phyloP scores from a whole-genome alignment of 2,797 vertebrate species.

The Todus mexicanus region DNA sequence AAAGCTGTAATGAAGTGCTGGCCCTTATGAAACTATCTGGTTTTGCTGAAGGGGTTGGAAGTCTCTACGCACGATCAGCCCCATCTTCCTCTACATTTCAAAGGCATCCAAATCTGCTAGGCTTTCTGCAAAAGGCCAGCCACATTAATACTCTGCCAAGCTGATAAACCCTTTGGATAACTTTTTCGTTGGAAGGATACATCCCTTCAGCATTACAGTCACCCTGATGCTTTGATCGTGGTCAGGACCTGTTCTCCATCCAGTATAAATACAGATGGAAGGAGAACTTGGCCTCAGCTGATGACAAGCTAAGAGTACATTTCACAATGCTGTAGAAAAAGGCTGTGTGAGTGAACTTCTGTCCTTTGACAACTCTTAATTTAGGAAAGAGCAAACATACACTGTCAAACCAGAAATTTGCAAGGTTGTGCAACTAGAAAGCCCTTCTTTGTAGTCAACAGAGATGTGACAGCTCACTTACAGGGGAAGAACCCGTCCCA shows the following conservation, averaged over 20 bases:
- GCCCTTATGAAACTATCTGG: neutral
- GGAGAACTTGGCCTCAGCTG: neutral
- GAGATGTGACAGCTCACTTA: neutral
- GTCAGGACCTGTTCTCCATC: neutral
- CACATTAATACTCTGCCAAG: neutral
- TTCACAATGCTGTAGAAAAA: neutral
- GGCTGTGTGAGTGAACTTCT: neutral
- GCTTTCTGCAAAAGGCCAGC: neutral
- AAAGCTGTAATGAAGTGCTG: slow-evolving; percentile 26
- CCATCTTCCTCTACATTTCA: neutral
- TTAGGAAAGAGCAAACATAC: neutral
- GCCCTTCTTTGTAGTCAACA: neutral
- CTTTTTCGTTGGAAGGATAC: neutral
- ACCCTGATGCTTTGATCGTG: neutral
- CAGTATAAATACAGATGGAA: slow-evolving; percentile 9
- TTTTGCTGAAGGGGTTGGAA: neutral
- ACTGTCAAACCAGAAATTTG: neutral
- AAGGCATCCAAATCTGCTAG: neutral
- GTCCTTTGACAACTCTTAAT: neutral
- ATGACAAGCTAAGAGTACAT: neutral
- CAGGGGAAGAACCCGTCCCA: neutral
- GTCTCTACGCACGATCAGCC: neutral
- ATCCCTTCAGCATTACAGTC: neutral
- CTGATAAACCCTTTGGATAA: neutral
- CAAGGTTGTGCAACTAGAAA: neutral